These are phyloP conservation scores for Fistularia commersonii DNA, from an alignment of 2,797 vertebrate genomes.

Conservation along the genomic window DNA sequence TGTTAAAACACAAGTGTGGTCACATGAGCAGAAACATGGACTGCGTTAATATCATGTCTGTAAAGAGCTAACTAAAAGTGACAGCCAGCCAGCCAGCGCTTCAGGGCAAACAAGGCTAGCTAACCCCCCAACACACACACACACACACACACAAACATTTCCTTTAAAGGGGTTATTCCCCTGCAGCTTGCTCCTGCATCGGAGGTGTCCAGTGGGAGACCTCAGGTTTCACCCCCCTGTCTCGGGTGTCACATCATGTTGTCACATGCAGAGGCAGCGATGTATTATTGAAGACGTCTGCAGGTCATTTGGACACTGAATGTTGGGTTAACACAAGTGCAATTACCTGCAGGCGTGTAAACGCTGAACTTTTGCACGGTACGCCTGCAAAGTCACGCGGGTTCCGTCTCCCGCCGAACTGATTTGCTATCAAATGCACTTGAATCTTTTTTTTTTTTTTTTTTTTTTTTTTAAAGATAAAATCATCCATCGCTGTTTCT, in stretches of 20 bases:
- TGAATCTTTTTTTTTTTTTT: too few relatives aligned
- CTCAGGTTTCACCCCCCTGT: constrained; percentile 57
- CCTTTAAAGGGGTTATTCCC: constrained; percentile 44
- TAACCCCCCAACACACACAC: too few relatives aligned
- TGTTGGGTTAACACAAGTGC: constrained; percentile 40
- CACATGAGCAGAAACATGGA: constrained; percentile 25
- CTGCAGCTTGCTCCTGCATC: constrained; percentile 43
- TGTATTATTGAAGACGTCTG: constrained; percentile 65
- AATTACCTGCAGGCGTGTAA: constrained; percentile 35
- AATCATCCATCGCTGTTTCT: too few relatives aligned
- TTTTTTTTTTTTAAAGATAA: too few relatives aligned
- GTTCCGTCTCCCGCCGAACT: too few relatives aligned
- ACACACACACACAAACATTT: constrained; percentile 7
- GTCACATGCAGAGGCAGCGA: constrained; percentile 41
- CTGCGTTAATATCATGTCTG: constrained; percentile 31
- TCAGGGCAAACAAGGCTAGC: constrained; percentile 36
- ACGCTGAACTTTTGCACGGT: too few relatives aligned
- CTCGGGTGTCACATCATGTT: constrained; percentile 60
- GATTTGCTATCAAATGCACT: too few relatives aligned
- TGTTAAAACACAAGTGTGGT: too few relatives aligned
- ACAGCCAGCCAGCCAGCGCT: constrained; percentile 46
- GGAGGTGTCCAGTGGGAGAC: constrained; percentile 53
- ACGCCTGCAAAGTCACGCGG: too few relatives aligned
- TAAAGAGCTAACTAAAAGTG: constrained; percentile 49
- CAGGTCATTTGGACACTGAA: constrained; percentile 41